These are phyloP conservation scores for Nematopogon swammerdamellus DNA, from an alignment of 2,888 invertebrate species.

Conservation along the genomic window DNA sequence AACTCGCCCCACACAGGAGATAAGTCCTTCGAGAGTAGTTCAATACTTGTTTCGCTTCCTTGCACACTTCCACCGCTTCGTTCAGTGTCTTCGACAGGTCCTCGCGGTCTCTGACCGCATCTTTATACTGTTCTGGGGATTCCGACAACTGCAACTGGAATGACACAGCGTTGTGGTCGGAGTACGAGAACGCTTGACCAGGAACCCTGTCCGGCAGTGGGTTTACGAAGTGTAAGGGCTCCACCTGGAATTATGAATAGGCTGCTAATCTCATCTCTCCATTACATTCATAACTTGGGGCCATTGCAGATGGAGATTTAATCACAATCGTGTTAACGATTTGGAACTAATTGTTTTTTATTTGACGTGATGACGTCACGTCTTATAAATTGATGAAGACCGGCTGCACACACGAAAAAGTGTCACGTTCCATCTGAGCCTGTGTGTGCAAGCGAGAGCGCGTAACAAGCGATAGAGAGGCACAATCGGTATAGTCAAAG, in stretches of 20 bases:
- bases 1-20: slow-evolving; percentile 40
- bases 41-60: slow-evolving; percentile 51
- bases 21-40: slow-evolving; percentile 50
- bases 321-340: neutral
- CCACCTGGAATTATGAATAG: slow-evolving; percentile 20
- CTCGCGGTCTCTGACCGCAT: slow-evolving; percentile 17
- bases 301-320: neutral
- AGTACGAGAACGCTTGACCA: slow-evolving; percentile 70
- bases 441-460: too few relatives aligned
- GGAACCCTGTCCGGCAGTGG: slow-evolving; percentile 76
- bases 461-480: too few relatives aligned
- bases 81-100: slow-evolving; percentile 26
- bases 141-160: slow-evolving; percentile 39
- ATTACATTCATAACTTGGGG: neutral
- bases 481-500: too few relatives aligned
- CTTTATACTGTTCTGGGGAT: slow-evolving; percentile 12
- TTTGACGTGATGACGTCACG: too few relatives aligned
- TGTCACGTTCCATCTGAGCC: too few relatives aligned
- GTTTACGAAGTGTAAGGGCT: slow-evolving; percentile 57
- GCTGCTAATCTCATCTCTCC: neutral
- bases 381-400: too few relatives aligned
- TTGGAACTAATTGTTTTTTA: too few relatives aligned
- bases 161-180: slow-evolving; percentile 86
- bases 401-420: too few relatives aligned
- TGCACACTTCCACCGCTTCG: slow-evolving; percentile 59